Conservation (phyloP, 1,140 invertebrate genomes). For the Psix sp. region DNA sequence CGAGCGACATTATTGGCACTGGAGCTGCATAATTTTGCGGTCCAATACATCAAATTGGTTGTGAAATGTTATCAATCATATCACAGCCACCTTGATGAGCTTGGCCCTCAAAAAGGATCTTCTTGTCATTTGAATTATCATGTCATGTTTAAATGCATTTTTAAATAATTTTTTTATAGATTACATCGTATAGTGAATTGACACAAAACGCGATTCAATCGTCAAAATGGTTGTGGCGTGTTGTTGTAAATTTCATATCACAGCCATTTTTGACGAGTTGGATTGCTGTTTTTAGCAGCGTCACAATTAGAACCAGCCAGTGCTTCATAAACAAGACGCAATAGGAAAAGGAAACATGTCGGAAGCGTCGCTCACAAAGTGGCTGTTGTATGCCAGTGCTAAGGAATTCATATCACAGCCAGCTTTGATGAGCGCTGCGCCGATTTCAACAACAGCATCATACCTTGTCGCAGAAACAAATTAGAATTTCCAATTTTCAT, state of each 20-base stretch:
- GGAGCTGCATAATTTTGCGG: conserved; percentile 67
- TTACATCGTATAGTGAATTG: background rate
- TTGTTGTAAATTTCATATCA: conserved; percentile 86
- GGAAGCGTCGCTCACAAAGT: conserved; percentile 81
- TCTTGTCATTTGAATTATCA: conserved; percentile 34
- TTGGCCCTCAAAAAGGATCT: conserved; percentile 76
- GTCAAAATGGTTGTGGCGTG: conserved; percentile 91
- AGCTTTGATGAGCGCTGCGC: conserved; percentile 88
- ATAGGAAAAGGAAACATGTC: conserved; percentile 36
- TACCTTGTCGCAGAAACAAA: too few relatives aligned
- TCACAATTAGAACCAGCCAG: too few relatives aligned
- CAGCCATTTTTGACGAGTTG: conserved; percentile 92
- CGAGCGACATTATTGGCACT: background rate
- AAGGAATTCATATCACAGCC: conserved; percentile 83
- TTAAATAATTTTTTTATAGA: conserved; percentile 7
- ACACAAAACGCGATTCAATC: conserved; percentile 75
- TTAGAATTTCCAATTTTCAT: too few relatives aligned
- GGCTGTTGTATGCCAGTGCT: conserved; percentile 80
- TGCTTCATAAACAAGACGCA: conserved; percentile 15
- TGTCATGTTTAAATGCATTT: background rate
- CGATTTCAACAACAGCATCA: conserved; percentile 57
- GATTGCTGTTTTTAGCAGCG: conserved; percentile 76
- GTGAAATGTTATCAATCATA: conserved; percentile 84
- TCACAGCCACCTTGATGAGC: conserved; percentile 91
- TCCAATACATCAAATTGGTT: conserved; percentile 83